Evolutionary conservation across 2,113 vertebrate species (phyloP).

Genomic region (Cynopterus brachyotis): DNA sequence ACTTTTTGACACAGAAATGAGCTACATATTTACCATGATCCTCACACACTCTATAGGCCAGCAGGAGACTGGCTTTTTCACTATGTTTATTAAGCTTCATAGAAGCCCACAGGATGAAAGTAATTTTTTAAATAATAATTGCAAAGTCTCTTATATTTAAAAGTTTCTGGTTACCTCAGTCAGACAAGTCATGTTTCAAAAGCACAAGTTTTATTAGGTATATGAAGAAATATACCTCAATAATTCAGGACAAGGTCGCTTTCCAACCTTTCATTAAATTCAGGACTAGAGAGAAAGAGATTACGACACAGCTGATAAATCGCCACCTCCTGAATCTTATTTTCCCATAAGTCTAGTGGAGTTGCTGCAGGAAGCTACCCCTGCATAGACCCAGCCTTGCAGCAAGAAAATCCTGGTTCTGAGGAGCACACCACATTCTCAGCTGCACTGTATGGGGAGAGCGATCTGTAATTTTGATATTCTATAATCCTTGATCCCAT

Average conservation of each 20-base stretch:
- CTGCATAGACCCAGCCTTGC: slow-evolving; percentile 87
- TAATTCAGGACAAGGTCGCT: slow-evolving; percentile 58
- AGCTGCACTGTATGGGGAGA: slow-evolving; percentile 86
- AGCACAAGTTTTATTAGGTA: neutral
- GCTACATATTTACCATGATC: slow-evolving; percentile 63
- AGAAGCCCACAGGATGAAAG: slow-evolving; percentile 73
- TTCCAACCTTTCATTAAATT: slow-evolving; percentile 85
- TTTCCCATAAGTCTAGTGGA: slow-evolving; percentile 81
- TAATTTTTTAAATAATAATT: slow-evolving; percentile 72
- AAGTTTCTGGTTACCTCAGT: slow-evolving; percentile 42
- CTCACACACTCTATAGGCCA: slow-evolving; percentile 64
- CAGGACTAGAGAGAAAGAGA: slow-evolving; percentile 86
- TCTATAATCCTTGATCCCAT: neutral
- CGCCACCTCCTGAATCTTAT: slow-evolving; percentile 85
- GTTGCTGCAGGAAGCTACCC: slow-evolving; percentile 5
- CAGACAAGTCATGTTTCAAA: neutral
- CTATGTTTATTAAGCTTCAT: slow-evolving; percentile 78
- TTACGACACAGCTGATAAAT: slow-evolving; percentile 87
- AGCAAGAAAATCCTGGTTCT: slow-evolving; percentile 85
- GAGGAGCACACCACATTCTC: slow-evolving; percentile 86
- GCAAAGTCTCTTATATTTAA: slow-evolving; percentile 71
- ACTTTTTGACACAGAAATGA: slow-evolving; percentile 75
- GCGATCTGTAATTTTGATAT: slow-evolving; percentile 81
- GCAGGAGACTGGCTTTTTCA: slow-evolving; percentile 74
- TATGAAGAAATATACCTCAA: neutral